Base-by-base conservation (phyloP, 1,140 invertebrate species). In the Catajapyx aquilonaris region DNA sequence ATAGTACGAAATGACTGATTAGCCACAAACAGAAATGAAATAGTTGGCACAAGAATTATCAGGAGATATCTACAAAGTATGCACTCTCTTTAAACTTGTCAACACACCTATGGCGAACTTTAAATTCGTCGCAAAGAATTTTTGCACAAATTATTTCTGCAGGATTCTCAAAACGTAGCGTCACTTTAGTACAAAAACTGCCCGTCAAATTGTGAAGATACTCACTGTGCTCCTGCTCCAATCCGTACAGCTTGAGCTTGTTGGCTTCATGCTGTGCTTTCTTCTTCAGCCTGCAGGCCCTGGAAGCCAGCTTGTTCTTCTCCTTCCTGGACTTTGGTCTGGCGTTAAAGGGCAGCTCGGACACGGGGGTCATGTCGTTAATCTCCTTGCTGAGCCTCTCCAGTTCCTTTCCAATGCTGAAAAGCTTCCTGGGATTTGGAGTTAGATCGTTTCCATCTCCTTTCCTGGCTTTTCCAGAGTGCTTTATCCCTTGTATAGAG, bases 381-480 rank as follows among this genome's bases (percentile, higher is more conserved):
- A 95, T 95, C 30, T 83, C 72, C 49, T 75, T 71, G 37, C 81
- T 81, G n/a, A 95, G 65, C 56, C 87, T 86, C 48, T 90, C 80
- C 45, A 96, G 62, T 61, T 97, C 88, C 51, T 77, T 74, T 11
- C 90, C 90, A 53, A 96, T 94, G 33, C 66, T 69, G 48, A 75
- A 76, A 16, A 97, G 57, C 62, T 95, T 96, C 35, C 73, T 68
- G 15, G 90, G 84, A 64, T 94, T 93, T 5, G 91, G 88, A 2
- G 85, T 93, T 37, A 96, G 64, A 60, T 96, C 91, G 56, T 96
- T 96, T 16, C 93, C 93, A 62, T 97, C 90, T 11, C 93, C 93
- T 60, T 91, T 85, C 34, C 91, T 68, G 32, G 88, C 87, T 63
- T 95, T 94, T 4, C 86, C 86, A 53, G 86, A 83, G 53, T 85